Conservation (phyloP, 2,113 vertebrate species). For the Odontophorus gujanensis region DNA sequence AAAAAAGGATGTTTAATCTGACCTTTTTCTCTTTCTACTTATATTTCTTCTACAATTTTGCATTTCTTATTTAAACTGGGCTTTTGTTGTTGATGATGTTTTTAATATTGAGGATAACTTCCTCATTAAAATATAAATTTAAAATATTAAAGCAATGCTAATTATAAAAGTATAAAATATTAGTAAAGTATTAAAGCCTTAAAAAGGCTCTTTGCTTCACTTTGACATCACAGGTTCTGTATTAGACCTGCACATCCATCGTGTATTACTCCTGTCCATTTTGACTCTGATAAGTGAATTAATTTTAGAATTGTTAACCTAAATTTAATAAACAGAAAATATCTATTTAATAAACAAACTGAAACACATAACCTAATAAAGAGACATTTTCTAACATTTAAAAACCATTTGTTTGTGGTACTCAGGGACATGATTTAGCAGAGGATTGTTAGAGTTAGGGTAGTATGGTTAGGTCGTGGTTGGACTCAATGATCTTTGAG, state of each 20-base stretch:
- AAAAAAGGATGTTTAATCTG: neutral
- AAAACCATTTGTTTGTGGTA: too few species aligned
- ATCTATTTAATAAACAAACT: neutral
- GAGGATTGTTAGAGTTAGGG: too few species aligned
- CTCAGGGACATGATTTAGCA: too few species aligned
- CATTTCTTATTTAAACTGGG: neutral
- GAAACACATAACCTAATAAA: neutral
- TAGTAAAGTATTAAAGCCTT: neutral
- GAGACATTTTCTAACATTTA: neutral
- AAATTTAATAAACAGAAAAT: neutral
- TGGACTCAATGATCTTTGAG: too few species aligned
- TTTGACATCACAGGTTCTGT: neutral
- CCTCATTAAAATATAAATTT: neutral
- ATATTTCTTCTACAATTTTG: neutral
- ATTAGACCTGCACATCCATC: fast-evolving
- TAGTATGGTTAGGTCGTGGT: too few species aligned
- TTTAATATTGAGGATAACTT: neutral
- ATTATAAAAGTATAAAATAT: neutral
- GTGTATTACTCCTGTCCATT: neutral
- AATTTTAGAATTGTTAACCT: neutral
- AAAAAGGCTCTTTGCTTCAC: neutral
- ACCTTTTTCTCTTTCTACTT: neutral
- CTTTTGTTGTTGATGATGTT: neutral
- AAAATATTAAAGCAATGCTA: neutral
- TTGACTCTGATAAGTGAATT: neutral